A percentile compares a stretch with the other conserved stretches of the same genome.
Conservation (phyloP, 2,113 vertebrate species). For the Periophthalmodon schlosseri region DNA sequence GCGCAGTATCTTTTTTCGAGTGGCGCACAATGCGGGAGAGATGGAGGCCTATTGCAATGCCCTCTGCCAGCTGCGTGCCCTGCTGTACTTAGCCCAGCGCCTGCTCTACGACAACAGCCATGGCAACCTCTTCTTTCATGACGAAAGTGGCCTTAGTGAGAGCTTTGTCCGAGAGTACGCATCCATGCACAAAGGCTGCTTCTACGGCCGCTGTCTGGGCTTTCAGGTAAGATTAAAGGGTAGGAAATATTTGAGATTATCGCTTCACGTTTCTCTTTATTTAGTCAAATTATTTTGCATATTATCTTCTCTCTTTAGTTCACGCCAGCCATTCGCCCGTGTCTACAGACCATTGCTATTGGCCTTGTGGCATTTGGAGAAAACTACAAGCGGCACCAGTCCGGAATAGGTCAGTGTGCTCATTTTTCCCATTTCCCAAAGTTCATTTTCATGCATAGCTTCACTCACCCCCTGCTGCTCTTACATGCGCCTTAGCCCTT, state of each 20-base stretch:
- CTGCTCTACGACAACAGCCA: constrained; percentile 84
- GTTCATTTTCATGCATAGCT: constrained; percentile 56
- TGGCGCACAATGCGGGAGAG: constrained; percentile 84
- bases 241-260: neutral
- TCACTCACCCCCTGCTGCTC: constrained; percentile 30
- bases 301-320: constrained; percentile 72
- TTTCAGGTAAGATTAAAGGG: constrained; percentile 82
- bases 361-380: constrained; percentile 90
- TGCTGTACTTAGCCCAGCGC: constrained; percentile 86
- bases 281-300: neutral
- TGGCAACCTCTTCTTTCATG: constrained; percentile 85
- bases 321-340: constrained; percentile 86
- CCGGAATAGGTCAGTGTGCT: constrained; percentile 82
- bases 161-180: constrained; percentile 85
- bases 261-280: neutral
- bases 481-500: constrained; percentile 41
- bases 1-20: constrained; percentile 88
- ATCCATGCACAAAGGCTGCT: constrained; percentile 91
- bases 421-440: constrained; percentile 9
- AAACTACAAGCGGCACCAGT: constrained; percentile 86
- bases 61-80: constrained; percentile 86
- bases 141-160: constrained; percentile 81
- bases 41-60: constrained; percentile 89
- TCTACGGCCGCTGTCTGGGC: constrained; percentile 91
- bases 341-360: constrained; percentile 88